A percentile compares a stretch with the other conserved stretches of the same genome.
phyloP scores from a whole-genome alignment of 2,113 vertebrate species.

The Himantopus leucocephalus region DNA sequence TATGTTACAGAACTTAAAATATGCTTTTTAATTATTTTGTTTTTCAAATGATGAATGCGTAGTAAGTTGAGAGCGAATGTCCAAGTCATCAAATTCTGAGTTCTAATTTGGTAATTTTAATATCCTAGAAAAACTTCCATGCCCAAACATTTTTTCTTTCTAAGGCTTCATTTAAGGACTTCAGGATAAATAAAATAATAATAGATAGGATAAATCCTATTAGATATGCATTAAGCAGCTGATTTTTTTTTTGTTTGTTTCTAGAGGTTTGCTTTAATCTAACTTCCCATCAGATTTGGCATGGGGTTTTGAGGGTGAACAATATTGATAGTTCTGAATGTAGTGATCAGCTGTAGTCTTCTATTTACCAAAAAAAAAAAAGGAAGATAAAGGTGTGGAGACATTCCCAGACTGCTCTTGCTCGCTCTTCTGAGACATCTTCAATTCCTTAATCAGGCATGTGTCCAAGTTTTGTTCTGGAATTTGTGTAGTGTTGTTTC shows the following conservation, averaged over 20 bases:
- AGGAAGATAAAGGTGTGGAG: background rate
- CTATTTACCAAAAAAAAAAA: background rate
- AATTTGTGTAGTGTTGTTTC: background rate
- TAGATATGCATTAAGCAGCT: background rate
- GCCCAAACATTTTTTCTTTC: background rate
- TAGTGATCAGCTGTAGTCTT: background rate
- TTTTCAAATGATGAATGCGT: background rate
- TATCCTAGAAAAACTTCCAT: background rate
- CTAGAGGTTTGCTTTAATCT: background rate
- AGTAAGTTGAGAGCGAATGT: background rate
- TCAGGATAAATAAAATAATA: background rate
- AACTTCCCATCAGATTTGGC: accelerated
- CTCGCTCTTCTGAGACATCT: background rate
- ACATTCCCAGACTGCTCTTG: background rate
- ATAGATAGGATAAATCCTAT: background rate
- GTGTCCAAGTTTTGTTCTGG: background rate
- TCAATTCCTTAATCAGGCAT: background rate
- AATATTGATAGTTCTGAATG: background rate
- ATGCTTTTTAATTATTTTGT: background rate
- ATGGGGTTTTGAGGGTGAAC: background rate
- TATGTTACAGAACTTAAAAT: background rate
- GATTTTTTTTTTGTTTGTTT: background rate
- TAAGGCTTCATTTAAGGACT: background rate
- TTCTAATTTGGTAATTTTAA: background rate
- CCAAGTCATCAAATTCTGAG: background rate